phyloP scores from a whole-genome alignment of 2,797 vertebrate genomes.

The Xerus rutilus region DNA sequence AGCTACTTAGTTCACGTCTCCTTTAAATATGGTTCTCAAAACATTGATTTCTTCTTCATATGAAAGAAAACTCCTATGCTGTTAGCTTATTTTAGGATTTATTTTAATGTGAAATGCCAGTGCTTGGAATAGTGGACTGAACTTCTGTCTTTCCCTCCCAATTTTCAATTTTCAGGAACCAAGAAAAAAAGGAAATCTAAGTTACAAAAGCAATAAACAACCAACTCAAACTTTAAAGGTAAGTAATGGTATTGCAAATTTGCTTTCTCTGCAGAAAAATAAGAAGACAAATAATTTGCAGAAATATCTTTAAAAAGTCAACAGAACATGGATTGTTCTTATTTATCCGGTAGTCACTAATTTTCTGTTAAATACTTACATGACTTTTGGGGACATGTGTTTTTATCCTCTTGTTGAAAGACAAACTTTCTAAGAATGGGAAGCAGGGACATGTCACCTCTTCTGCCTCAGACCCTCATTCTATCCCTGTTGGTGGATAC shows the following conservation, averaged over 20 bases:
- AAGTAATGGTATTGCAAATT: constrained; percentile 68
- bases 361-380: constrained; percentile 11
- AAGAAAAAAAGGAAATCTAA: background rate
- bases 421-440: background rate
- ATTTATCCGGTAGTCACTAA: background rate
- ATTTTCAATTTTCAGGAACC: constrained; percentile 66
- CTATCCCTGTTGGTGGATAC: background rate
- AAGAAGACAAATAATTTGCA: background rate
- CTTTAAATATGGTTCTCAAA: constrained; percentile 55
- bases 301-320: background rate
- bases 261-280: constrained; percentile 63
- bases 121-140: constrained; percentile 48
- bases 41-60: constrained; percentile 22
- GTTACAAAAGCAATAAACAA: background rate
- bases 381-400: background rate
- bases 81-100: background rate
- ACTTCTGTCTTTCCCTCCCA: background rate
- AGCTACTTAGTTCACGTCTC: background rate
- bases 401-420: background rate
- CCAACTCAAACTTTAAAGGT: constrained; percentile 67
- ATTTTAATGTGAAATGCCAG: constrained; percentile 57
- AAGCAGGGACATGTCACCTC: background rate
- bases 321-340: background rate
- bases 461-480: background rate
- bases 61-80: background rate